Base-by-base conservation (phyloP, 2,888 invertebrate species). In the Teleogryllus oceanicus region DNA sequence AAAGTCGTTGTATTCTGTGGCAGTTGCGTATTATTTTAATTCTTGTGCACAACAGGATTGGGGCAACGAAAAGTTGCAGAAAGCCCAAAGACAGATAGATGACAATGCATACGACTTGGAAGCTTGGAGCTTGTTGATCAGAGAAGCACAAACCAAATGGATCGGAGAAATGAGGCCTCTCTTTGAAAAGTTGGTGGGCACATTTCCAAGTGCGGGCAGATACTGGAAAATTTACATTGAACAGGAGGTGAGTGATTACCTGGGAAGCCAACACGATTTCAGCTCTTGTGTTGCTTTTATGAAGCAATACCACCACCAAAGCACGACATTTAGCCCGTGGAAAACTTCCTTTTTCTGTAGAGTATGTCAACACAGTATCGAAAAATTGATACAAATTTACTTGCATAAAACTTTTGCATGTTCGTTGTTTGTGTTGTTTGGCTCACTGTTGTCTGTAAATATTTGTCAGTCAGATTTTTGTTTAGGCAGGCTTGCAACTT, bases 161-260 rank as follows among this genome's bases (percentile, higher is more conserved):
- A 94, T 96, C 78, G 95, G 95, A 80, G 97, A 98, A 87, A 96
- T 98, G 10, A 91, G 99, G 77, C 90, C 92, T 0, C 91, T 98
- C 84, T 99, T 98, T 86, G 99, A 99, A 87, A 94, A 95, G 84
- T 90, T 99, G n/a, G 95, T 99, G 0, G 88, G 91, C 1, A 96
- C 96, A 11, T 99, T 99, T 86, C 98, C 99, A 0, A 97, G 97
- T 62, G 96, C 98, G 10, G 99, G 99, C 2, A 92, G 98, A 81
- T 99, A 96, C 87, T 99, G 99, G 99, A 97, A 98, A 89, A 96
- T 98, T 84, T 99, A 97, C 88, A 98, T 98, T 84, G 98, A 98
- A 86, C 97, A 97, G 89, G 98, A 98, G 93, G 95, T 96, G 88
- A 85, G 84, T 80, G n/a, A 10, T 37, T 37, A 37, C 8, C 37